Evolutionary conservation across 2,113 vertebrate genomes (phyloP), one percentile per base, ranked within the genome.

Genomic region (Daubentonia madagascariensis): DNA sequence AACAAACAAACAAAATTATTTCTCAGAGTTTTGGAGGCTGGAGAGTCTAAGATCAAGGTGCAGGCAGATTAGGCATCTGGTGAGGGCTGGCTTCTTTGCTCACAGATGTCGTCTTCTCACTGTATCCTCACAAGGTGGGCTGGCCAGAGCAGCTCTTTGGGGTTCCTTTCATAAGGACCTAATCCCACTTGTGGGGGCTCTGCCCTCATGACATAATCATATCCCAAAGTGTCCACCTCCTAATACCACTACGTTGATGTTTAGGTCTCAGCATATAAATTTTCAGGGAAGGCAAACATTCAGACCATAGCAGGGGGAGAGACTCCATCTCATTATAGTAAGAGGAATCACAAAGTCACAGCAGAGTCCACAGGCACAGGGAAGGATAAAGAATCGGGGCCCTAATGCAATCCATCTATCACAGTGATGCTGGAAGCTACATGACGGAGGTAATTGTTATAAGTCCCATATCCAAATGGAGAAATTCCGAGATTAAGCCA

Each of bases 401-500:
- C 25, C 45, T 23, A 10, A 22, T 8, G 54, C 43, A 80, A 1
- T 67, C 35, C 5, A 0, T 20, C 50, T 37, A 28, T 59, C 85
- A 10, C n/a, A 23, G 72, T 20, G 43, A 86, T 32, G 61, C 17
- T 48, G 8, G 68, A 54, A 79, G 73, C 25, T 43, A 37, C 84
- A 5, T 0, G 0, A 43, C 45, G 37, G 11, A 81, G 32, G 10
- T 22, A 6, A 91, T n/a, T 48, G 48, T 35, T 63, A 10, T 28
- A 45, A 48, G 5, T 1, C 11, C 20, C 6, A 10, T 28, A 63
- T 72, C 78, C 75, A 81, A 63, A 40, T 22, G 67, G 75, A 93
- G 76, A 92, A 54, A 57, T 68, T 35, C 54, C 86, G 61, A 86
- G 86, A 59, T 30, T 35, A 50, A 88, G 12, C 16, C 28, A 23